Evolutionary conservation across 2,113 vertebrate species (phyloP).

Genomic region (Australoheros scitulus): DNA sequence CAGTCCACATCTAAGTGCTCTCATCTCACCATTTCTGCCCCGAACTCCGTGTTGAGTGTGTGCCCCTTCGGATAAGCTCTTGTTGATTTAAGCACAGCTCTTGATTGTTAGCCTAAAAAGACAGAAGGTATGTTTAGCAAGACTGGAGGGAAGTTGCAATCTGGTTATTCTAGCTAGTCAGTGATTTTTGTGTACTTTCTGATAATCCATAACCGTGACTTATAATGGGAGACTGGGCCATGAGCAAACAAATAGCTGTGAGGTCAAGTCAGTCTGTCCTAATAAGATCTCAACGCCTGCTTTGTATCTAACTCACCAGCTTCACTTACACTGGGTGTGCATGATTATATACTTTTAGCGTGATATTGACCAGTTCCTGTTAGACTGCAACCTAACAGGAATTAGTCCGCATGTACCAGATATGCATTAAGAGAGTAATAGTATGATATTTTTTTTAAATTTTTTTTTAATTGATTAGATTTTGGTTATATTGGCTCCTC

Average conservation of each 20-base stretch:
- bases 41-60: neutral
- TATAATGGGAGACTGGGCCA: neutral
- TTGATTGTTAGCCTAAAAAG: slow-evolving; percentile 11
- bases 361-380: neutral
- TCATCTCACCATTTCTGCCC: slow-evolving; percentile 15
- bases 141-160: neutral
- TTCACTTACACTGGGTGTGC: slow-evolving; percentile 26
- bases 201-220: neutral
- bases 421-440: accelerated
- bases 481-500: neutral
- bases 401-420: neutral
- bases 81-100: slow-evolving; percentile 18
- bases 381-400: slow-evolving; percentile 19
- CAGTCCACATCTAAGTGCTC: slow-evolving; percentile 7
- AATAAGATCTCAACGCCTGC: slow-evolving; percentile 22
- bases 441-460: accelerated
- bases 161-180: neutral
- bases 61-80: slow-evolving; percentile 36
- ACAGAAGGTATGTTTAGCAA: slow-evolving; percentile 23
- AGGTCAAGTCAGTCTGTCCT: slow-evolving; percentile 59
- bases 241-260: neutral
- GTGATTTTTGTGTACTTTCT: neutral
- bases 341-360: slow-evolving; percentile 12
- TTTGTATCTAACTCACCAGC: slow-evolving; percentile 1
- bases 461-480: neutral